These are phyloP conservation scores for Rotaria sp. DNA, from an alignment of 2,888 invertebrate species.

Conservation along the genomic window DNA sequence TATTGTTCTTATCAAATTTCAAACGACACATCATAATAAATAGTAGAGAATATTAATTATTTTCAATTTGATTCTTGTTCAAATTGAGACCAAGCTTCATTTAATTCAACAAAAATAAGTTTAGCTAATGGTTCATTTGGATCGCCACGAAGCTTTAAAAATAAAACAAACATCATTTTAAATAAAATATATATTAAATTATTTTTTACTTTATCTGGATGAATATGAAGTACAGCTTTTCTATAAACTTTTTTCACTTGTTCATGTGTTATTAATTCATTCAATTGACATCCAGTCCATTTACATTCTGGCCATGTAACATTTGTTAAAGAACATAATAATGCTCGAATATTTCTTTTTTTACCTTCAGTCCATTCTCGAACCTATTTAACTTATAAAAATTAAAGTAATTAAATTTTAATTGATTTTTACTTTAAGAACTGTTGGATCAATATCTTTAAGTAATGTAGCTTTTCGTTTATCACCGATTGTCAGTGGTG, in stretches of 20 bases:
- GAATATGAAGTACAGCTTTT: constrained; percentile 88
- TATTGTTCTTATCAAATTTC: too few relatives aligned
- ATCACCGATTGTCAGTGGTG: not conserved
- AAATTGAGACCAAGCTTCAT: constrained; percentile 96
- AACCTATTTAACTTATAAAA: not conserved
- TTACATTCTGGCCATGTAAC: constrained; percentile 76
- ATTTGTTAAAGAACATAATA: constrained; percentile 84
- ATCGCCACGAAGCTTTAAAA: constrained; percentile 77
- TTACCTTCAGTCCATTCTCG: constrained; percentile 77
- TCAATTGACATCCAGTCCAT: constrained; percentile 89
- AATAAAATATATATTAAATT: too few relatives aligned
- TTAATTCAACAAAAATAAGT: constrained; percentile 94
- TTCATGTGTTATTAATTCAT: constrained; percentile 76
- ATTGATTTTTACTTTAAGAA: not conserved
- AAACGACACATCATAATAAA: too few relatives aligned
- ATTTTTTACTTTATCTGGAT: constrained; percentile 83
- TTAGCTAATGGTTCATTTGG: constrained; percentile 85
- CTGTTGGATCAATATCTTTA: not conserved
- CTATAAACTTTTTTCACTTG: constrained; percentile 93
- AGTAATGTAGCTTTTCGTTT: not conserved
- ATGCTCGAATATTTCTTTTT: constrained; percentile 85
- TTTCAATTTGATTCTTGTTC: constrained; percentile 57
- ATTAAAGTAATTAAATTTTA: not conserved
- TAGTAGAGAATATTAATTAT: not conserved
- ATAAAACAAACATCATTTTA: constrained; percentile 42